Conservation (phyloP, 1,140 invertebrate species). For the Colletes latitarsis region DNA sequence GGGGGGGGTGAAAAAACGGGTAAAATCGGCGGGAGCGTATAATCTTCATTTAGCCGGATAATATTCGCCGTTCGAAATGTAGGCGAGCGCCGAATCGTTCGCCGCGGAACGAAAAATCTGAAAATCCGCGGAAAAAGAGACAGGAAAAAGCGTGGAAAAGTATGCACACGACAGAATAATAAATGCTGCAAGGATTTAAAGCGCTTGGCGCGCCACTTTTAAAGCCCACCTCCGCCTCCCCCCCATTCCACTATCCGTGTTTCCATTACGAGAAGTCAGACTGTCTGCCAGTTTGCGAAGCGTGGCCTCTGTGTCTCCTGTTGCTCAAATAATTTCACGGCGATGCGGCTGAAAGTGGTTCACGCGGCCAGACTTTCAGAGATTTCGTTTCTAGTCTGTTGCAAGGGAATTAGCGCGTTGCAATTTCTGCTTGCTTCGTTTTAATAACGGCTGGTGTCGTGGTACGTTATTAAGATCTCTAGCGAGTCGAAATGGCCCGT, state of each 20-base stretch:
- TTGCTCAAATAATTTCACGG: conserved; percentile 20
- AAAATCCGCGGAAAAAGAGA: conserved; percentile 3
- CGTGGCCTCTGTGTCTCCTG: not conserved
- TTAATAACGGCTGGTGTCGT: not conserved
- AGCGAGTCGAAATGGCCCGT: no score
- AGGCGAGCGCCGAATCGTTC: not conserved
- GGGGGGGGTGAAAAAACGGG: no score
- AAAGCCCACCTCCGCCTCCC: not conserved
- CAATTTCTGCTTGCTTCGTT: not conserved
- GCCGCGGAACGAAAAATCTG: not conserved
- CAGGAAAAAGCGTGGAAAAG: not conserved
- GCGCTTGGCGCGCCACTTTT: conserved; percentile 12
- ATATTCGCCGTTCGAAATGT: conserved; percentile 14
- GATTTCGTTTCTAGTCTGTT: conserved; percentile 49
- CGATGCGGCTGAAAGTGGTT: conserved; percentile 51
- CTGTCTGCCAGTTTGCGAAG: conserved; percentile 4
- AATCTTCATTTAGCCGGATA: conserved; percentile 26
- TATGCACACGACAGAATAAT: conserved; percentile 10
- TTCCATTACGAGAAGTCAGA: conserved; percentile 10
- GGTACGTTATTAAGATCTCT: not conserved
- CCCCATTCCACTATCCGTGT: not conserved
- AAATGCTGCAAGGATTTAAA: conserved; percentile 22
- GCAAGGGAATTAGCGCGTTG: not conserved
- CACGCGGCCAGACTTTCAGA: conserved; percentile 47
- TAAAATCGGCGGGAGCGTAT: not conserved